Conservation (phyloP, 2,113 vertebrate species). For the Lathamus discolor region DNA sequence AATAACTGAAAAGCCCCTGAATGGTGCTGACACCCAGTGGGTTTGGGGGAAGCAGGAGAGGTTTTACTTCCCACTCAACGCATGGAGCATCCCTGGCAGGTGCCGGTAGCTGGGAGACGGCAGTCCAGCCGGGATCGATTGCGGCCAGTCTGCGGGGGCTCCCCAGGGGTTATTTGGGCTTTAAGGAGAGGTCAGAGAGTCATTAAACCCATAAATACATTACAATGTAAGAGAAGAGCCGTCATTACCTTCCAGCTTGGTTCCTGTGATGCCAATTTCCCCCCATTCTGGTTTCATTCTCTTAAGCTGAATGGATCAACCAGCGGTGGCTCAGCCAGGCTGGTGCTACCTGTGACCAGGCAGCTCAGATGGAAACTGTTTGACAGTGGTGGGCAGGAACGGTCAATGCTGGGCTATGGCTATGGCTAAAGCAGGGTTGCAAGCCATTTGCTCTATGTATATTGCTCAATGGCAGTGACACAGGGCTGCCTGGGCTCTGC, state of each 20-base stretch:
- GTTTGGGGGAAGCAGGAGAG: neutral
- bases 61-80: rapidly evolving
- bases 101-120: neutral
- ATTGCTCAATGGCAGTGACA: rapidly evolving
- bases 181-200: constrained; percentile 62
- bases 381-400: neutral
- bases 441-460: neutral
- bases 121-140: constrained; percentile 41
- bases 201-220: constrained; percentile 56
- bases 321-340: neutral
- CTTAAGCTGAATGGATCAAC: neutral
- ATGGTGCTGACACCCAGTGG: neutral
- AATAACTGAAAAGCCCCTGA: neutral
- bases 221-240: constrained; percentile 40
- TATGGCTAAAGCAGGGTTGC: neutral
- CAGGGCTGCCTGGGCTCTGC: neutral
- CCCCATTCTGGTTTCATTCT: neutral
- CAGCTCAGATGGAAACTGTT: neutral
- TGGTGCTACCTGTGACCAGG: neutral
- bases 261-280: neutral
- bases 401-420: rapidly evolving
- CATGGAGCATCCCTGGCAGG: neutral
- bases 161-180: constrained; percentile 43
- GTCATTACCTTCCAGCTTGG: neutral
- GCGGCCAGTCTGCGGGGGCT: neutral